Base-by-base conservation (phyloP, 2,888 invertebrate species). In the Philhelius pedissequus region DNA sequence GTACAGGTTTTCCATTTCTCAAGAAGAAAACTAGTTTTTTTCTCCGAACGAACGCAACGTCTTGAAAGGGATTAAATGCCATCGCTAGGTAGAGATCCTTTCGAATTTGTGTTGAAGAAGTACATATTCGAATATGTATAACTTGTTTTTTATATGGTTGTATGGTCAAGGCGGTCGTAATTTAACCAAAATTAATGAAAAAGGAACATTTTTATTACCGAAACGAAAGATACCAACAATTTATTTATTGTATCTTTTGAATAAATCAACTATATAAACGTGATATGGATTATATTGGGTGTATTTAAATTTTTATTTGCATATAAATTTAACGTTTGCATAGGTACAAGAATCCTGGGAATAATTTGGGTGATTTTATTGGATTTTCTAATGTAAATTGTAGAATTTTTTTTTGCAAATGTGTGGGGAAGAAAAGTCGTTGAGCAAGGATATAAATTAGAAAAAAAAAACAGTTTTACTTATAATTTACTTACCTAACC, bases 251-350 rank as follows among this genome's bases (percentile, higher is more conserved):
- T 15, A 27, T 54, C 54, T 66, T 32, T 35, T 71, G 45, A 32
- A 30, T 68, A 56, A 60, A 32, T 56, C 56, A 35, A 52, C 15
- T 30, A 5, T 30, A 5, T 56, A 43, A 45, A 58, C 73, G 66
- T 74, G 62, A 54, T 69, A 56, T 75, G 70, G 79, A 83, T 70
- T 69, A 78, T 50, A 52, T 74, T 56, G 56, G 18, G 69, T 15
- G 48, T 74, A 83, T 83, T 83, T 74, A 74, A 78, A 79, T 74
- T 71, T 52, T 70, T 83, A 83, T 83, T 75, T 75, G 69, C 73
- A 69, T 74, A 74, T 69, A 70, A 83, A 83, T 83, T 79, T 83
- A 74, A 77, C 74, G 30, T 50, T 74, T 64, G 30, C n/a, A n/a
- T n/a, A n/a, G n/a, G n/a, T 74, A 62, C 27, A 45, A 69, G 22